Conservation (phyloP, 2,113 vertebrate genomes). For the Cinclus cinclus region DNA sequence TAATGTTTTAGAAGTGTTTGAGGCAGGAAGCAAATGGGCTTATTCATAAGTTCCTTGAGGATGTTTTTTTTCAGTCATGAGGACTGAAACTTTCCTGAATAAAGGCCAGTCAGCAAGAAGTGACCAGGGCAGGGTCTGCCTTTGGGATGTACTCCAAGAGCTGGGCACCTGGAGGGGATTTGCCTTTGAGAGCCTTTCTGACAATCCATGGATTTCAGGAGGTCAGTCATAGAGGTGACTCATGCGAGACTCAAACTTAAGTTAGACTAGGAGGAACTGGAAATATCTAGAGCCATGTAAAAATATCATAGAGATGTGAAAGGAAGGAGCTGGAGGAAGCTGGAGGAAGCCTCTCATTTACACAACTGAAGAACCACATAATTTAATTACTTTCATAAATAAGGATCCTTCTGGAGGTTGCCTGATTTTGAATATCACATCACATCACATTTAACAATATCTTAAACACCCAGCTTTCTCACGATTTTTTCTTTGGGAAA, state of each 20-base stretch:
- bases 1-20: constrained; percentile 71
- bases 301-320: neutral
- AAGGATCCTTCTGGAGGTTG: neutral
- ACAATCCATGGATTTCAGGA: neutral
- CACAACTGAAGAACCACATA: neutral
- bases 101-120: neutral
- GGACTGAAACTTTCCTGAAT: constrained; percentile 1
- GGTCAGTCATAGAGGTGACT: neutral
- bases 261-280: neutral
- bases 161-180: neutral
- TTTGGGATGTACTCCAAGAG: neutral
- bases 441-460: neutral
- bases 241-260: neutral
- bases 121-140: neutral
- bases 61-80: constrained; percentile 59
- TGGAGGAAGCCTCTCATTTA: neutral
- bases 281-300: neutral
- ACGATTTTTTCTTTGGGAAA: neutral
- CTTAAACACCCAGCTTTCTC: neutral
- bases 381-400: neutral
- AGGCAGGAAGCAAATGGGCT: constrained; percentile 64
- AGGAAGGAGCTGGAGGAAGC: neutral
- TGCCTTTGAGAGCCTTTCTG: neutral
- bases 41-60: constrained; percentile 62
- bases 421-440: neutral